These are phyloP conservation scores for Mesitornis unicolor DNA, from an alignment of 2,113 vertebrate species.

Conservation along the genomic window DNA sequence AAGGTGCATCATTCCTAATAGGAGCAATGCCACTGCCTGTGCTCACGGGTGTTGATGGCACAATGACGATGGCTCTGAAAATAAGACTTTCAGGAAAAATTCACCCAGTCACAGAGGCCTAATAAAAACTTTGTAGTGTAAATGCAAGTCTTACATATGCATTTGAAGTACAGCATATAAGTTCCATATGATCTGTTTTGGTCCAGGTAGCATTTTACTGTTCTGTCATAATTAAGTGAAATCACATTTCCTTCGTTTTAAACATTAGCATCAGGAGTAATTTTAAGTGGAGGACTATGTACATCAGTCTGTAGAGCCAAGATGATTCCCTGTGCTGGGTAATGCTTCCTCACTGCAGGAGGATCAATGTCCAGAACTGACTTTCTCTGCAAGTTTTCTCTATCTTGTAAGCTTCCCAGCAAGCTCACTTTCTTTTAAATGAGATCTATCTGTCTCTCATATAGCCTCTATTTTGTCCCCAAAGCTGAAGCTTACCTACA, in stretches of 20 bases:
- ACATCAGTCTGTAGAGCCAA: background rate
- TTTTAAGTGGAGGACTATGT: background rate
- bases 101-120: background rate
- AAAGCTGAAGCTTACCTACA: background rate
- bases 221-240: background rate
- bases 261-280: background rate
- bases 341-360: background rate
- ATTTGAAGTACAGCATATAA: background rate
- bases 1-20: background rate
- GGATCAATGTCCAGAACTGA: background rate
- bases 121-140: background rate
- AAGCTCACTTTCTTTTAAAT: background rate
- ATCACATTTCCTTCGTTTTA: background rate
- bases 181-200: background rate
- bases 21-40: background rate
- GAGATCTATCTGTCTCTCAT: background rate
- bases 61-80: background rate
- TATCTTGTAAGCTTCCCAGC: background rate
- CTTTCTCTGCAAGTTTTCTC: background rate
- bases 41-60: background rate
- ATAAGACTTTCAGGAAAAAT: background rate
- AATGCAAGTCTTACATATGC: accelerated
- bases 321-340: background rate
- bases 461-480: background rate
- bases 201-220: background rate